Percentiles rank a stretch among this genome's conserved stretches.
These are phyloP conservation scores for Netelia melanura DNA, from an alignment of 2,888 invertebrate genomes.

Conservation along the genomic window DNA sequence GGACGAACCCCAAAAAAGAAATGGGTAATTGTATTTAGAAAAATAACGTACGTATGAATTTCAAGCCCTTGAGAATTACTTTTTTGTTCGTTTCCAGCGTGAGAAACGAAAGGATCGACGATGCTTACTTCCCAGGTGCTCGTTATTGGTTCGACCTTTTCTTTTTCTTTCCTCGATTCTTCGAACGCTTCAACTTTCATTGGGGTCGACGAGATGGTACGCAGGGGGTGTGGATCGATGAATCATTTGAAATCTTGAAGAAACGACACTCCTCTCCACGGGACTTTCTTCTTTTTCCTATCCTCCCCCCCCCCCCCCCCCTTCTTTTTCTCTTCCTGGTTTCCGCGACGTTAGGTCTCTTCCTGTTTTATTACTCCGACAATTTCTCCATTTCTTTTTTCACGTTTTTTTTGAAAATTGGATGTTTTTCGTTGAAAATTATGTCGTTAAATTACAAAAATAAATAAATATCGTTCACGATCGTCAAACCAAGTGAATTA, in stretches of 20 bases:
- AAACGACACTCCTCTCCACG: background rate
- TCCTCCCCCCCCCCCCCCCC: background rate
- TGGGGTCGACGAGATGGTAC: background rate
- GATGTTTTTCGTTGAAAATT: too few relatives aligned
- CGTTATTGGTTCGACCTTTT: background rate
- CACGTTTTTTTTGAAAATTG: background rate
- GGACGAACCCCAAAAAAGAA: too few relatives aligned
- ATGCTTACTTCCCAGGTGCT: slow-evolving; percentile 10
- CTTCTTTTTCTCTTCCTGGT: background rate
- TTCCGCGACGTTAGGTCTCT: background rate
- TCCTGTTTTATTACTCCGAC: too few relatives aligned
- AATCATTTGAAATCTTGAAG: background rate
- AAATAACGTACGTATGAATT: too few relatives aligned
- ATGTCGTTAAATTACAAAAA: background rate
- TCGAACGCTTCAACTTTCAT: slow-evolving; percentile 36
- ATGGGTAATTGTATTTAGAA: too few relatives aligned
- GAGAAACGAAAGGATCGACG: slow-evolving; percentile 15
- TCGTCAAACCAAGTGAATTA: background rate
- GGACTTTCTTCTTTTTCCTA: background rate
- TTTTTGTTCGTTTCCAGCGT: background rate
- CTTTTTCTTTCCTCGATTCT: background rate
- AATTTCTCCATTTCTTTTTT: background rate
- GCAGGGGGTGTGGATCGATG: background rate
- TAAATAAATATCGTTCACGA: background rate
- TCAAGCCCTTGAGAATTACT: too few relatives aligned